Percentiles rank a stretch among this genome's conserved stretches.
phyloP scores from a whole-genome alignment of 2,797 vertebrate species.

The Rhinophrynus dorsalis region DNA sequence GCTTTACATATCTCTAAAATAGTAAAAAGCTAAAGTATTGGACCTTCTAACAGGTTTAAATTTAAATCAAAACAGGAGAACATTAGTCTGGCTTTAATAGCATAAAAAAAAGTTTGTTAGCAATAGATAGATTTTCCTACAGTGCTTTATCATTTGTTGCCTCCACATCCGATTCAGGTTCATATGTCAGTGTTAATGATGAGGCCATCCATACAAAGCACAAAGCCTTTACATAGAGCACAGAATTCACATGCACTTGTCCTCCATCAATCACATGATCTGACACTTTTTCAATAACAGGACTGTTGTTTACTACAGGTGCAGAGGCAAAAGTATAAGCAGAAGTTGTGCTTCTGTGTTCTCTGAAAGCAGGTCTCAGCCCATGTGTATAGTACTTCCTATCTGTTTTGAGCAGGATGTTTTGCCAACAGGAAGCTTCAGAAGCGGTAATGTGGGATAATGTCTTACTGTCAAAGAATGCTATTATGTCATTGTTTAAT shows the following conservation, averaged over 20 bases:
- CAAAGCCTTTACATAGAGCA: conserved; percentile 18
- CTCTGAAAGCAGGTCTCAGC: conserved; percentile 15
- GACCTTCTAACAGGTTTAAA: too few relatives aligned
- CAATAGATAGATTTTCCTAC: not conserved
- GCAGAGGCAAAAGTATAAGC: conserved; percentile 7
- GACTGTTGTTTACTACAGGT: conserved; percentile 25
- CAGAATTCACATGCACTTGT: conserved; percentile 22
- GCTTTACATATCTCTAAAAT: too few relatives aligned
- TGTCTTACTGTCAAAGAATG: conserved; percentile 3
- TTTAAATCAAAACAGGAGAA: too few relatives aligned
- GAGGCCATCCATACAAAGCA: conserved; percentile 1
- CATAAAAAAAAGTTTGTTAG: too few relatives aligned
- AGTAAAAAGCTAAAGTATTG: too few relatives aligned
- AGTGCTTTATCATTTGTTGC: not conserved
- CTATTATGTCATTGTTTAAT: not conserved
- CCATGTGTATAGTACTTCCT: conserved; percentile 23
- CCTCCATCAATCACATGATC: conserved; percentile 21
- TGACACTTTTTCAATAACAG: conserved; percentile 26
- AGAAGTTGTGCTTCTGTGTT: conserved; percentile 13
- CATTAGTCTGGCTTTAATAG: too few relatives aligned
- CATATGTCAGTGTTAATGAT: conserved; percentile 11
- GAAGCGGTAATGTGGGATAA: conserved; percentile 6
- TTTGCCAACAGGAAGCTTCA: conserved; percentile 17
- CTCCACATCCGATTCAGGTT: conserved; percentile 5
- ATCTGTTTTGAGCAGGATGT: conserved; percentile 4